A percentile compares a stretch with the other conserved stretches of the same genome.
These are phyloP conservation scores for Steinernema feltiae DNA, from an alignment of 1,140 invertebrate genomes.

Conservation along the genomic window DNA sequence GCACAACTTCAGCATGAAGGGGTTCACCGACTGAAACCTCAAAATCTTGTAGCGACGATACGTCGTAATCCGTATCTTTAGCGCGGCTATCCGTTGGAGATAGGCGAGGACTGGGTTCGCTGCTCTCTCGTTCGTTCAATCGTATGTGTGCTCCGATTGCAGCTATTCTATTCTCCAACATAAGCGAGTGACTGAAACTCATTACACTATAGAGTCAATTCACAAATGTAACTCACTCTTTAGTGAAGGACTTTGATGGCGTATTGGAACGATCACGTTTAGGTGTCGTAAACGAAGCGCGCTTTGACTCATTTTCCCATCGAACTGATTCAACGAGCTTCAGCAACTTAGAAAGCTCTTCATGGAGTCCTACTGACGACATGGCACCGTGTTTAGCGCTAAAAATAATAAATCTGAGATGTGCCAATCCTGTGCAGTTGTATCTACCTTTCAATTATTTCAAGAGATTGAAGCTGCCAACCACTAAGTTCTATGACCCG, in stretches of 20 bases:
- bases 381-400: neutral
- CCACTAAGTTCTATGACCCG: neutral
- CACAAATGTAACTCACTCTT: neutral
- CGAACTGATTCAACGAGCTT: neutral
- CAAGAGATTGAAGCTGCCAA: neutral
- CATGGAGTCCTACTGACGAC: neutral
- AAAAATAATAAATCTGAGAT: neutral
- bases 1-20: no score
- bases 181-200: neutral
- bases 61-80: constrained; percentile 1
- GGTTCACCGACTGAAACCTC: neutral
- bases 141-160: neutral
- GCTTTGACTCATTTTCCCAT: neutral
- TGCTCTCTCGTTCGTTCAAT: neutral
- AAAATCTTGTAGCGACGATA: neutral
- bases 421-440: neutral
- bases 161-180: neutral
- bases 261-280: neutral
- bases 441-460: neutral
- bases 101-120: neutral
- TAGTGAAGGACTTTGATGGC: neutral
- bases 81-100: neutral
- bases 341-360: neutral
- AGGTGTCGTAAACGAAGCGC: neutral
- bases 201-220: neutral